Conservation (phyloP, 2,797 vertebrate species). For the Percopsis omiscomaycus region DNA sequence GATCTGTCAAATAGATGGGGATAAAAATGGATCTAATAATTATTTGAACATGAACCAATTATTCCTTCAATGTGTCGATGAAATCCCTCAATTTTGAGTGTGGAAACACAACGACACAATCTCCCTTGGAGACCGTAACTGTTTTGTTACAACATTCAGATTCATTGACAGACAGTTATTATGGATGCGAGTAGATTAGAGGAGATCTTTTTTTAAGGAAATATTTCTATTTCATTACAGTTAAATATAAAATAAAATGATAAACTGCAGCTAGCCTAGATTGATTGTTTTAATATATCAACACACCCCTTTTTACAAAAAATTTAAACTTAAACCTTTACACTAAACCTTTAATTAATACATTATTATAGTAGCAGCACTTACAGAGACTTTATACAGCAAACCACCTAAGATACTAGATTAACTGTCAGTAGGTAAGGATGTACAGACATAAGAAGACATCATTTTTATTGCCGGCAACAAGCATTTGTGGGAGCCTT, state of each 20-base stretch:
- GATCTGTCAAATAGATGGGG: constrained; percentile 36
- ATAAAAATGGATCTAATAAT: constrained; percentile 37
- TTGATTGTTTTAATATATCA: too few relatives aligned
- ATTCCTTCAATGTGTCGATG: constrained; percentile 36
- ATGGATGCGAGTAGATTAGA: constrained; percentile 21
- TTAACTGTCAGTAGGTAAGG: too few relatives aligned
- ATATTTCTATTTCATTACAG: constrained; percentile 29
- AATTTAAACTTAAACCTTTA: neutral
- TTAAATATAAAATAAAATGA: too few relatives aligned
- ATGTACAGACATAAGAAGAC: too few relatives aligned
- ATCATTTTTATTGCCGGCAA: too few relatives aligned
- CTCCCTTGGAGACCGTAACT: constrained; percentile 14
- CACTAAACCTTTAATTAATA: too few relatives aligned
- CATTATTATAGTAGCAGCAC: too few relatives aligned
- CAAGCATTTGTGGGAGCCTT: too few relatives aligned
- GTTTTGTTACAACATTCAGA: constrained; percentile 18
- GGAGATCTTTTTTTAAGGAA: constrained; percentile 3
- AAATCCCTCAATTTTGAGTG: constrained; percentile 40
- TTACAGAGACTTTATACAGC: too few relatives aligned
- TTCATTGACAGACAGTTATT: constrained; percentile 23
- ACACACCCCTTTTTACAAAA: neutral
- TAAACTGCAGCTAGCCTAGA: too few relatives aligned
- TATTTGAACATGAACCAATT: constrained; percentile 40
- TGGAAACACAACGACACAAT: constrained; percentile 24
- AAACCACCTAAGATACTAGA: too few relatives aligned